These are phyloP conservation scores for Mionectes olivaceus DNA, from an alignment of 2,797 vertebrate species.

Conservation along the genomic window DNA sequence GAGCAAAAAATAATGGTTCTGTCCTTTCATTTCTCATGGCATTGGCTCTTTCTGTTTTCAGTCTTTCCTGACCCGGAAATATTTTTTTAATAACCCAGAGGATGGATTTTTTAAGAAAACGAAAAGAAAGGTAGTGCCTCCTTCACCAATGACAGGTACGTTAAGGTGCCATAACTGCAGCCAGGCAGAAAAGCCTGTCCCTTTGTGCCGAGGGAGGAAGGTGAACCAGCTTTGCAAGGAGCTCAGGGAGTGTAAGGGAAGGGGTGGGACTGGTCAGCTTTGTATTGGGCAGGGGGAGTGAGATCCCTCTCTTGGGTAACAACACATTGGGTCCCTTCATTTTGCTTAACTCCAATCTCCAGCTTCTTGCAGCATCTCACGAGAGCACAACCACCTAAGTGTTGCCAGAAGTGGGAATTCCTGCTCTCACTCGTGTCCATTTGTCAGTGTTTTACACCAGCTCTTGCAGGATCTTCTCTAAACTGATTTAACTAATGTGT, in stretches of 20 bases:
- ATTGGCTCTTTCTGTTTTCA: slow-evolving; percentile 65
- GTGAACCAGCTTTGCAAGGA: background rate
- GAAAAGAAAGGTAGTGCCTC: slow-evolving; percentile 98
- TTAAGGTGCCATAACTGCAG: background rate
- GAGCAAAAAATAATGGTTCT: background rate
- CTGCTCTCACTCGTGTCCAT: background rate
- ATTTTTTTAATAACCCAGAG: slow-evolving; percentile 98
- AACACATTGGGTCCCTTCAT: background rate
- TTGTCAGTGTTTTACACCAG: background rate
- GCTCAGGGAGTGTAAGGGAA: background rate
- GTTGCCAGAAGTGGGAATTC: background rate
- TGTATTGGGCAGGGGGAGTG: accelerated
- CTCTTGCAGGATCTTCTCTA: background rate
- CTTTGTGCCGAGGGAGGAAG: background rate
- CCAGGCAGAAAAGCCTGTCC: background rate
- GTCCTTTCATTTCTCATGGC: background rate
- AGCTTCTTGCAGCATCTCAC: background rate
- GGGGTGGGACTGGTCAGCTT: background rate
- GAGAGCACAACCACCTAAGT: background rate
- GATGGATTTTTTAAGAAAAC: slow-evolving; percentile 99
- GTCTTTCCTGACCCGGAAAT: slow-evolving; percentile 98
- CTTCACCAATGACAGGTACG: slow-evolving; percentile 98
- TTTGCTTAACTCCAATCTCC: background rate
- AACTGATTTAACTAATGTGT: accelerated
- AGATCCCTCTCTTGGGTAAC: background rate